Evolutionary conservation across 2,888 invertebrate species (phyloP).

Genomic region (Agrilus biguttatus): DNA sequence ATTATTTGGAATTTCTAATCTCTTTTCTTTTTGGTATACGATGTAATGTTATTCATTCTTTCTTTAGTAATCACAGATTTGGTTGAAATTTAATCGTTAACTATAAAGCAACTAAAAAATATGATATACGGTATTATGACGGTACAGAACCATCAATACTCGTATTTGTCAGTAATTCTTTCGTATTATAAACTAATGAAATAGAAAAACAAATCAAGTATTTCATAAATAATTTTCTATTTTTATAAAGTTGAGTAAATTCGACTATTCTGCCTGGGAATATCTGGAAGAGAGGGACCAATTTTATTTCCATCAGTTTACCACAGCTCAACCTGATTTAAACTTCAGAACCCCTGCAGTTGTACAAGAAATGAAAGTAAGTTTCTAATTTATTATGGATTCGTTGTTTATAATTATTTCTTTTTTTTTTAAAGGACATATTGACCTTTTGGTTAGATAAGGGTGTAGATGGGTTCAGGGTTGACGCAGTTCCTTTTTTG

Average conservation of each 20-base stretch:
- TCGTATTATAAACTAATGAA: too few species aligned
- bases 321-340: constrained; percentile 59
- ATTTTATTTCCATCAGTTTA: constrained; percentile 67
- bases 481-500: constrained; percentile 53
- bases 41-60: too few species aligned
- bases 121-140: too few species aligned
- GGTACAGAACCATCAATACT: too few species aligned
- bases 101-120: too few species aligned
- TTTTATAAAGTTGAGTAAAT: constrained; percentile 15
- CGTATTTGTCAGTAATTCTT: too few species aligned
- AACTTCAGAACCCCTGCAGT: constrained; percentile 60
- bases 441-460: constrained; percentile 66
- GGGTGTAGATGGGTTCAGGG: constrained; percentile 75
- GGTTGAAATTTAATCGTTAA: too few species aligned
- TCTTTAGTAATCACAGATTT: too few species aligned
- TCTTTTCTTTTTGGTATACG: too few species aligned
- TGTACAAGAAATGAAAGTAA: constrained; percentile 44
- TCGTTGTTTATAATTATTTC: constrained; percentile 45
- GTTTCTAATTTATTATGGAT: constrained; percentile 24
- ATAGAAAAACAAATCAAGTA: too few species aligned
- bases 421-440: constrained; percentile 1
- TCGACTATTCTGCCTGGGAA: constrained; percentile 17
- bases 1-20: too few species aligned
- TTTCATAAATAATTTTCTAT: too few species aligned
- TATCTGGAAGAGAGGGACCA: constrained; percentile 41